Percentiles rank a stretch among this genome's conserved stretches.
Conservation (phyloP, 2,797 vertebrate genomes). For the Sorex maritimensis region DNA sequence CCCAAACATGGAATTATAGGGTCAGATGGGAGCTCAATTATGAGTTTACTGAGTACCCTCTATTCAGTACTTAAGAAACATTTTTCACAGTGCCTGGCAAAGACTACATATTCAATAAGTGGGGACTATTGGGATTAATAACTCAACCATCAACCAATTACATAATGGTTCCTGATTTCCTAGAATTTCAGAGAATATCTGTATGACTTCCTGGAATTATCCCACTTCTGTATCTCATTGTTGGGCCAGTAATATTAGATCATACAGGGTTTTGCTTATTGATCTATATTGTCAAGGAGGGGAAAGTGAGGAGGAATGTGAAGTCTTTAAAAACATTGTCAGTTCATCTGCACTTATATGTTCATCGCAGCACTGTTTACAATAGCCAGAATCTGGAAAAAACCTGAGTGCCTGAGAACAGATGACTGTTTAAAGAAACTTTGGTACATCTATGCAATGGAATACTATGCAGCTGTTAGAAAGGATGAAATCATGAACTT, state of each 20-base stretch:
- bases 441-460: too few relatives aligned
- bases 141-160: not conserved
- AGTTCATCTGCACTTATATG: too few relatives aligned
- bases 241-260: not conserved
- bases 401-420: too few relatives aligned
- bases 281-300: slow-evolving; percentile 18
- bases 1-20: too few relatives aligned
- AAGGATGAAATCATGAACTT: too few relatives aligned
- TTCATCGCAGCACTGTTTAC: too few relatives aligned
- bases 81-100: not conserved
- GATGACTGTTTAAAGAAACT: too few relatives aligned
- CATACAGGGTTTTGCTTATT: not conserved
- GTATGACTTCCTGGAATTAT: not conserved
- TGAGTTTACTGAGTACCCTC: too few relatives aligned
- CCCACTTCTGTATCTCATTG: slow-evolving; percentile 2
- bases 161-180: not conserved
- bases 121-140: not conserved
- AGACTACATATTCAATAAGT: not conserved
- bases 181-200: slow-evolving; percentile 33
- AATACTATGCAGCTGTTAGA: too few relatives aligned
- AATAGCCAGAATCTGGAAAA: too few relatives aligned
- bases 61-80: not conserved
- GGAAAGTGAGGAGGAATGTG: slow-evolving; percentile 7
- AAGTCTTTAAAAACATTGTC: not conserved
- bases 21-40: too few relatives aligned